Evolutionary conservation across 2,797 vertebrate species (phyloP).

Genomic region (Hyperoplus lanceolatus): DNA sequence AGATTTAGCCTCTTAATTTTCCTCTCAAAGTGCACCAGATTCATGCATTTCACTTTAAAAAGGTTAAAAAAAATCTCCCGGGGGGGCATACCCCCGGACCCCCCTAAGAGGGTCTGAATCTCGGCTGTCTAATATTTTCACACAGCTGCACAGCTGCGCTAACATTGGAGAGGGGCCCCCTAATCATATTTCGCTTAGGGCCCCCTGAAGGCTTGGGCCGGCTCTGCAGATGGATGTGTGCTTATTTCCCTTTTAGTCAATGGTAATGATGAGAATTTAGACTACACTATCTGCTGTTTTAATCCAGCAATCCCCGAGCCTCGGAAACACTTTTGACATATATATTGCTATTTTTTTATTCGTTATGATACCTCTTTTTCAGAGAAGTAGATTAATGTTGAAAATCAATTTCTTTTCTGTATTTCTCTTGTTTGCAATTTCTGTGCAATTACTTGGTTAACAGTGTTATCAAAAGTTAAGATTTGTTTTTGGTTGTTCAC

Average conservation of each 20-base stretch:
- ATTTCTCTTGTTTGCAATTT: constrained; percentile 13
- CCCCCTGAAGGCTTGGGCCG: too few species aligned
- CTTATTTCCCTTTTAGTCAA: neutral
- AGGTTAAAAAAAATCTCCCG: too few species aligned
- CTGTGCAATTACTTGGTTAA: neutral
- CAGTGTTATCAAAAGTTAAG: neutral
- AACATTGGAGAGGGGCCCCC: too few species aligned
- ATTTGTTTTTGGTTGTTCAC: constrained; percentile 15
- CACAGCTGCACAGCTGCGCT: too few species aligned
- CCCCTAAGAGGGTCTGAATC: too few species aligned
- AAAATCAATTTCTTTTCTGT: neutral
- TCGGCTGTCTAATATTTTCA: too few species aligned
- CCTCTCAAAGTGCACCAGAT: too few species aligned
- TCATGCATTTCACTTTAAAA: too few species aligned
- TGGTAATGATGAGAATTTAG: constrained; percentile 3
- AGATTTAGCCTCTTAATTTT: too few species aligned
- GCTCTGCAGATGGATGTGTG: too few species aligned
- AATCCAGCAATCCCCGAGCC: constrained; percentile 2
- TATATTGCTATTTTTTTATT: constrained; percentile 27
- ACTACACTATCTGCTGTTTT: neutral
- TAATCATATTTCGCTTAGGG: too few species aligned
- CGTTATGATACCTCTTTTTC: neutral
- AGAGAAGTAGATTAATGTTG: neutral
- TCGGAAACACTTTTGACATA: constrained; percentile 6
- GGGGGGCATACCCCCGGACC: too few species aligned